phyloP scores from a whole-genome alignment of 2,888 invertebrate species.

The Patella ulyssiponensis region DNA sequence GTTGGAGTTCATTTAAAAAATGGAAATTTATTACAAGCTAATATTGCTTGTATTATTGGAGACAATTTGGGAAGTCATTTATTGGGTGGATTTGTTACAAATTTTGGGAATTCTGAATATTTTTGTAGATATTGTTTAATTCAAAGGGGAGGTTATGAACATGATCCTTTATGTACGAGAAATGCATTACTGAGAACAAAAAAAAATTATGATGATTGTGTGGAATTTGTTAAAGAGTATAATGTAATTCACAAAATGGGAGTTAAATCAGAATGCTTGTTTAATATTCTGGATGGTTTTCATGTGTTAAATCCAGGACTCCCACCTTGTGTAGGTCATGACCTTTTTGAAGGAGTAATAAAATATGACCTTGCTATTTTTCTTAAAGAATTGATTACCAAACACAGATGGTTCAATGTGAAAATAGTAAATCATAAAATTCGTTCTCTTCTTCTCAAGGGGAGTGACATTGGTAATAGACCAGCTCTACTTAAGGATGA shows the following conservation, averaged over 20 bases:
- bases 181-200: background rate
- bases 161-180: background rate
- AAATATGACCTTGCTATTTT: no score
- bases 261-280: background rate
- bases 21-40: background rate
- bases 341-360: background rate
- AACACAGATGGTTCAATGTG: no score
- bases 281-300: background rate
- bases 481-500: no score
- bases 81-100: background rate
- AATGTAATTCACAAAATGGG: no score
- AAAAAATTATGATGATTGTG: background rate
- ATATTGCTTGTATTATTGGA: background rate
- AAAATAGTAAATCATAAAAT: no score
- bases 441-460: no score
- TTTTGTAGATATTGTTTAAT: background rate
- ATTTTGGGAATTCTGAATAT: background rate
- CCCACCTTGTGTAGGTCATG: background rate
- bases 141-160: background rate
- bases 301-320: background rate
- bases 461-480: no score
- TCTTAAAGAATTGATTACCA: no score
- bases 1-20: background rate
- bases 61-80: background rate
- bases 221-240: background rate